Percentiles rank a stretch among this genome's conserved stretches.
These are phyloP conservation scores for Hirtodrosophila cameraria DNA, from an alignment of 2,888 invertebrate genomes.

Conservation along the genomic window DNA sequence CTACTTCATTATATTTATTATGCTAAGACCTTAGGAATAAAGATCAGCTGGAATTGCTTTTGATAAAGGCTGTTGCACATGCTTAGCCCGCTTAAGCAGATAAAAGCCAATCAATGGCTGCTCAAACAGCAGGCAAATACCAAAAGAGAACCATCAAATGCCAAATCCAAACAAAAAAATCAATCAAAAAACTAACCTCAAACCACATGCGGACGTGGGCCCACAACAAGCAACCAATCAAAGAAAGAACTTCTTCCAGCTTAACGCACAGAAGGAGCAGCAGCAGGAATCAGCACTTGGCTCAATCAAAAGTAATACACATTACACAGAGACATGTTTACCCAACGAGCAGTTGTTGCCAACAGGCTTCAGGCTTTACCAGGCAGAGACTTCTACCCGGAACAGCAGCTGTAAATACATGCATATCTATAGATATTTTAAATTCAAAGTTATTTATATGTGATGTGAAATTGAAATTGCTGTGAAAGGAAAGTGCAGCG, in stretches of 20 bases:
- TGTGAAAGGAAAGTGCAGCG: conserved; percentile 42
- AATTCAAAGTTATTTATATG: conserved; percentile 73
- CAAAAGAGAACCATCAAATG: conserved; percentile 27
- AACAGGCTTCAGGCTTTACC: background rate
- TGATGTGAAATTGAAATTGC: conserved; percentile 64
- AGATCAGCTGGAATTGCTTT: conserved; percentile 8
- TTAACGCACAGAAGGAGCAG: conserved; percentile 22
- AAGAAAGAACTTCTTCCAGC: conserved; percentile 40
- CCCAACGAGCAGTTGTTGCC: conserved; percentile 11
- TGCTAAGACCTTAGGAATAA: background rate
- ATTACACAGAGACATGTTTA: conserved; percentile 48
- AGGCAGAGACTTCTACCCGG: background rate
- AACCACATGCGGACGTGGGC: conserved; percentile 14
- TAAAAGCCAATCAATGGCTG: conserved; percentile 40
- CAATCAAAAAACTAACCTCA: conserved; percentile 53
- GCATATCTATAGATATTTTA: conserved; percentile 45
- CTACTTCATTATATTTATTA: too few relatives aligned
- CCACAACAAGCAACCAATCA: conserved; percentile 32
- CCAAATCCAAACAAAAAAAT: conserved; percentile 54
- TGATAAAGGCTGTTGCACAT: conserved; percentile 2
- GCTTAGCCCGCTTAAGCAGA: conserved; percentile 23
- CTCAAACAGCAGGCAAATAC: conserved; percentile 37
- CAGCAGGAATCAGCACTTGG: conserved; percentile 10
- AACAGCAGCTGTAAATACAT: conserved; percentile 25
- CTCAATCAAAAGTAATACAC: conserved; percentile 58